Evolutionary conservation across 2,797 vertebrate genomes (phyloP).

Genomic region (Sebastes aleutianus): DNA sequence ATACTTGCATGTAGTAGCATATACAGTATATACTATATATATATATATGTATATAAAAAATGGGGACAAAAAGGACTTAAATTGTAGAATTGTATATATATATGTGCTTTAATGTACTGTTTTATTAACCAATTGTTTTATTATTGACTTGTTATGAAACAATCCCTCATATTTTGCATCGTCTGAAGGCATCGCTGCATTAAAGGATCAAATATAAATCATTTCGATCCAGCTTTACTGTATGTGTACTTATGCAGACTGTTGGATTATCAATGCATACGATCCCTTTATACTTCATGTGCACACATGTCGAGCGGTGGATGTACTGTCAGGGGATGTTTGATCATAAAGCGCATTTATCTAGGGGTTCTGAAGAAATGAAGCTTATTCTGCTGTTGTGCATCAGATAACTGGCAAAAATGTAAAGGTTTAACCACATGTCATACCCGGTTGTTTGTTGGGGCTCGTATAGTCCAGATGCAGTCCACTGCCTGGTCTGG

Average conservation of each 20-base stretch:
- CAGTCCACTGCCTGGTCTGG: conserved; percentile 94
- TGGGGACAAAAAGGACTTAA: no score
- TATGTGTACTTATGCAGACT: not conserved
- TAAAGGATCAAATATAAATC: conserved; percentile 6
- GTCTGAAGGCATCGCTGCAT: not conserved
- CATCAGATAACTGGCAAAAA: not conserved
- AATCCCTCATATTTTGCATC: not conserved
- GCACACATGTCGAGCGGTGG: not conserved
- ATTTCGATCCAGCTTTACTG: not conserved
- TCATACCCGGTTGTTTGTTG: conserved; percentile 88
- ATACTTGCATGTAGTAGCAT: no score
- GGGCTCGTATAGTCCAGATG: conserved; percentile 96
- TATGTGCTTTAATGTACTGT: not conserved
- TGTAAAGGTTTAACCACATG: not conserved
- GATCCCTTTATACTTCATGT: not conserved
- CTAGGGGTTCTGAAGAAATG: not conserved
- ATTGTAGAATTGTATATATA: no score
- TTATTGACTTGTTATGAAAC: not conserved
- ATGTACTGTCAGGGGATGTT: not conserved
- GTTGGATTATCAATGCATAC: not conserved
- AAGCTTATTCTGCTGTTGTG: not conserved
- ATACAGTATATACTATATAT: no score
- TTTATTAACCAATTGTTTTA: not conserved
- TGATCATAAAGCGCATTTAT: not conserved
- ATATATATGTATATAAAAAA: no score